Conservation (phyloP, 1,140 invertebrate genomes). For the Aphaenogaster floridana region DNA sequence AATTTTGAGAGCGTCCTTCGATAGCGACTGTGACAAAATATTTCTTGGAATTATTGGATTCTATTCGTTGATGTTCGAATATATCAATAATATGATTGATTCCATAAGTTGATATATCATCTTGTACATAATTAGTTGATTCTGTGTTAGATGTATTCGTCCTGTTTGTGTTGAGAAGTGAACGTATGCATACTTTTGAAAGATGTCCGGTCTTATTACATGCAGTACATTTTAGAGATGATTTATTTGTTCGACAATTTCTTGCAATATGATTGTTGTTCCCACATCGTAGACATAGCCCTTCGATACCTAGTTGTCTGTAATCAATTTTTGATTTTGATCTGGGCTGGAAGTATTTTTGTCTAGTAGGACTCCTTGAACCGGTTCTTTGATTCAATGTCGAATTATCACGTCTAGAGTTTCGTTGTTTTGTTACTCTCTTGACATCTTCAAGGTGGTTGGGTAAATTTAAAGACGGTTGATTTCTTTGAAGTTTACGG, state of each 20-base stretch:
- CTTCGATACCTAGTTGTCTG: neutral
- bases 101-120: neutral
- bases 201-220: neutral
- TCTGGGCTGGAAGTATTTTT: neutral
- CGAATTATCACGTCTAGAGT: neutral
- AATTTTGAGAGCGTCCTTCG: neutral
- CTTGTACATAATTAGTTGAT: neutral
- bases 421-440: neutral
- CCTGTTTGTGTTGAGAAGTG: neutral
- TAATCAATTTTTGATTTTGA: neutral
- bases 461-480: neutral
- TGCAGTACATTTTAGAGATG: neutral
- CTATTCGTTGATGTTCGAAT: neutral
- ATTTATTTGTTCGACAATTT: neutral
- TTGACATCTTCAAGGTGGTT: neutral
- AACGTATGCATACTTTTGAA: neutral
- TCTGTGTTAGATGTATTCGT: neutral
- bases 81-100: neutral
- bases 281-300: neutral
- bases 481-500: neutral
- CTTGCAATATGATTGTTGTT: neutral
- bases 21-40: neutral
- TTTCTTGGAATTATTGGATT: neutral
- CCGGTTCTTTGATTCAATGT: neutral
- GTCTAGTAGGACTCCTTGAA: neutral